Evolutionary conservation across 2,797 vertebrate species (phyloP), one percentile per base, ranked within the genome.

Genomic region (Helicolenus hilgendorfi): DNA sequence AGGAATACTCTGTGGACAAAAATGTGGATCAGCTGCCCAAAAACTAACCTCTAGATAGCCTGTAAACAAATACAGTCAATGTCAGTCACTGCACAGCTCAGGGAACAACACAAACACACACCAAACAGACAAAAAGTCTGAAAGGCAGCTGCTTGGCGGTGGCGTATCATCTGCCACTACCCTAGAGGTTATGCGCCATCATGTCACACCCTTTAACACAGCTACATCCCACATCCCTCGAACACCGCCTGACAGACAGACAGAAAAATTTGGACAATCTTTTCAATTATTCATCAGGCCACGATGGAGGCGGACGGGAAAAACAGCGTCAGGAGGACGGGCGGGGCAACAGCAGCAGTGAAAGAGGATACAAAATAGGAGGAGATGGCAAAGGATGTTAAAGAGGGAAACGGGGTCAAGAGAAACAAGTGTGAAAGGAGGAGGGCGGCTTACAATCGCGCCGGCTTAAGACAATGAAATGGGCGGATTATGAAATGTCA

Each of bases 381-480:
- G 11, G 79, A 45, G n/a, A 53, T 11, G 71, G 58, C 13, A 73
- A 53, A 33, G n/a, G 60, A 82, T 0, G 33, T 6, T 35, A 8
- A 74, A 76, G 24, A 89, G 74, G 60, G 69, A 74, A 67, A 87
- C 9, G 4, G 58, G 80, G 81, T 90, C 68, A 72, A 77, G 38
- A 59, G 55, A 71, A 41, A 64, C 58, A 85, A 77, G 80, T 64
- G 55, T 77, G 60, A 87, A 58, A 69, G 73, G 63, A 81, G 73
- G 36, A 72, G 33, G 77, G 56, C 5, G 6, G 45, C 9, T 88
- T 76, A 88, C 35, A 9, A 78, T 26, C 7, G 1, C 10, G 20
- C 29, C 7, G 41, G 72, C 27, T 88, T 84, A 67, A 80, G 76
- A 95, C 91, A 95, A 94, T 88, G 45, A 92, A 92, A 89, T 49